Evolutionary conservation across 2,113 vertebrate species (phyloP), one percentile per base, ranked within the genome.

Genomic region (Xyliphius kryptos): DNA sequence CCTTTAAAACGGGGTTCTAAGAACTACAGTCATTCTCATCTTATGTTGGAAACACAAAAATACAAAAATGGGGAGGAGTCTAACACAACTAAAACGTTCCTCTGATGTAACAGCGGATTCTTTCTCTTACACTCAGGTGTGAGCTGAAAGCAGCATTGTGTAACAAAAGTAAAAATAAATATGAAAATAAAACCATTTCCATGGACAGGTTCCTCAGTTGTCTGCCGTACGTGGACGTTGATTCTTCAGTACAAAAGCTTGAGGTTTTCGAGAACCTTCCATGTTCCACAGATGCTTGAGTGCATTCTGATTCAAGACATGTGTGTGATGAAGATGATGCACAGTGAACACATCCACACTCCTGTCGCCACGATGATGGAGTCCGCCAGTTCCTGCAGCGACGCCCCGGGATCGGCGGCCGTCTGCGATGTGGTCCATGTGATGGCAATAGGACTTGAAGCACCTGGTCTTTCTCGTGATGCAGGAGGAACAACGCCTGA

Each of bases 281-380:
- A 22, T 15, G 11, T 60, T 48, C 9, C 21, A 17, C 9, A 12
- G 22, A n/a, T 16, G 13, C 5, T 21, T 26, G 15, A 32, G 17
- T 13, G 3, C 52, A 6, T 22, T 6, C 11, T 56, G 41, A 21
- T 63, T 83, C 68, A 83, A 21, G 82, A 55, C 63, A 86, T 66
- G 56, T 83, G 82, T 66, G 73, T 76, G 40, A 86, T 50, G 12
- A 87, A 55, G 21, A 79, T 19, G 10, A 53, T 72, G 41, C 73
- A 77, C 61, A 80, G 70, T 14, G 61, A 66, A 36, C 79, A 82
- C 49, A 81, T 48, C n/a, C 81, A 84, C 56, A 82, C 71, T 17
- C 85, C 86, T 0, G 76, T 73, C 16, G 80, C 70, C 9, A 78
- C 82, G 71, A 83, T 37, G 0, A 70, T 61, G 65, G 76, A 37